phyloP scores from a whole-genome alignment of 2,113 vertebrate species.

The Stomatorhinus ivindoensis region DNA sequence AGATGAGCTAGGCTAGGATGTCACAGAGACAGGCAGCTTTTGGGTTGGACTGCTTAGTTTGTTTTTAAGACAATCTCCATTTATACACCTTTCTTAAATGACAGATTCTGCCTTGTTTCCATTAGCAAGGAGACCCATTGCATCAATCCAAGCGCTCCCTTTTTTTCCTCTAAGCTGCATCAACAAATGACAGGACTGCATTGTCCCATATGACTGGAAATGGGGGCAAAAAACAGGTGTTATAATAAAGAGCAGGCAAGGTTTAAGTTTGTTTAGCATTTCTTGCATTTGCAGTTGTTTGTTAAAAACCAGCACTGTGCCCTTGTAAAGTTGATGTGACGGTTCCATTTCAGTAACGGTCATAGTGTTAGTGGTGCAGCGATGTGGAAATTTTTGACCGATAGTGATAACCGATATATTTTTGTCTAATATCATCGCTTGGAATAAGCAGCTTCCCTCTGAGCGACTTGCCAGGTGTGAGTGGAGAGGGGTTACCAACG shows the following conservation, averaged over 20 bases:
- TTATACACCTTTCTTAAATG: not conserved
- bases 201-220: not conserved
- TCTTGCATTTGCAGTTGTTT: no score
- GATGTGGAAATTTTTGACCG: not conserved
- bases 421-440: not conserved
- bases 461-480: no score
- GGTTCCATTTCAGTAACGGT: not conserved
- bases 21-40: not conserved
- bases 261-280: no score
- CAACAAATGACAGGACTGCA: not conserved
- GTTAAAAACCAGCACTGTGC: no score
- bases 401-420: not conserved
- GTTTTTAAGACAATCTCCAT: not conserved
- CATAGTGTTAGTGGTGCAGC: not conserved
- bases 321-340: not conserved
- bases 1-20: slow-evolving; percentile 15
- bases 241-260: no score
- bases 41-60: not conserved
- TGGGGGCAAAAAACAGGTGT: not conserved
- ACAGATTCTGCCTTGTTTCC: not conserved
- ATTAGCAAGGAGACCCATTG: not conserved
- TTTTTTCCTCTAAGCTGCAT: not conserved
- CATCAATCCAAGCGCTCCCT: not conserved
- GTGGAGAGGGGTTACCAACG: not conserved
- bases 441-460: not conserved